Evolutionary conservation across 2,797 vertebrate genomes (phyloP).

Genomic region (Microtus californicus): DNA sequence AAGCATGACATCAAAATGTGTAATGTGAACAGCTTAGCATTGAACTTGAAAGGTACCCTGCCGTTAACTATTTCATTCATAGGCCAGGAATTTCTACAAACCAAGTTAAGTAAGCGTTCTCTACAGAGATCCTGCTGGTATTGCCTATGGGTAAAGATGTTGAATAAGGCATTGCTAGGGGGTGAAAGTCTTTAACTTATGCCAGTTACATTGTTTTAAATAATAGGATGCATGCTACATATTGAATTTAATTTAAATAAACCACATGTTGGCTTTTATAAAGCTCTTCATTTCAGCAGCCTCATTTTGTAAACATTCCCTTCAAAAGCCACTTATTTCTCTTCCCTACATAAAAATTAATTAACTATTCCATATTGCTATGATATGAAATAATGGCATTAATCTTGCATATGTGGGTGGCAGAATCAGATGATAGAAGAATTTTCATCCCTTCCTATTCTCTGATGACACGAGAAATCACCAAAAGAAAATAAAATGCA

Average conservation of each 20-base stretch:
- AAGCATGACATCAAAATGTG: slow-evolving; percentile 82
- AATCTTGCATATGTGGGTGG: slow-evolving; percentile 56
- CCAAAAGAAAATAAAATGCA: slow-evolving; percentile 79
- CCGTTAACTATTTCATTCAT: slow-evolving; percentile 87
- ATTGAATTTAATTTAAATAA: slow-evolving; percentile 77
- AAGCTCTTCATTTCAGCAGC: slow-evolving; percentile 69
- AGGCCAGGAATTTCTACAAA: slow-evolving; percentile 84
- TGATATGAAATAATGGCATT: slow-evolving; percentile 58
- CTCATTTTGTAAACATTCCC: slow-evolving; percentile 70
- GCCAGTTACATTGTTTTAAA: slow-evolving; percentile 84
- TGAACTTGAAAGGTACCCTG: slow-evolving; percentile 87
- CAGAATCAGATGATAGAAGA: slow-evolving; percentile 38
- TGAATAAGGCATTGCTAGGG: slow-evolving; percentile 75
- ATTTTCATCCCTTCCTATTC: slow-evolving; percentile 67
- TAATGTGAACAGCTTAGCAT: slow-evolving; percentile 85
- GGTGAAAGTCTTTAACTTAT: slow-evolving; percentile 84
- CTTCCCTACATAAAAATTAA: slow-evolving; percentile 74
- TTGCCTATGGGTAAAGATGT: slow-evolving; percentile 85
- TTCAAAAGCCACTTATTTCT: slow-evolving; percentile 56
- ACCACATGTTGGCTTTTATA: slow-evolving; percentile 42
- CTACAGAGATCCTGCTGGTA: slow-evolving; percentile 86
- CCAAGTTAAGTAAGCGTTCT: slow-evolving; percentile 85
- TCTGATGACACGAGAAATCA: slow-evolving; percentile 68
- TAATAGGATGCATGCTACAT: slow-evolving; percentile 82
- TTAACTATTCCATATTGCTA: slow-evolving; percentile 75